Conservation (phyloP, 1,140 invertebrate species). For the Nephotettix cincticeps region DNA sequence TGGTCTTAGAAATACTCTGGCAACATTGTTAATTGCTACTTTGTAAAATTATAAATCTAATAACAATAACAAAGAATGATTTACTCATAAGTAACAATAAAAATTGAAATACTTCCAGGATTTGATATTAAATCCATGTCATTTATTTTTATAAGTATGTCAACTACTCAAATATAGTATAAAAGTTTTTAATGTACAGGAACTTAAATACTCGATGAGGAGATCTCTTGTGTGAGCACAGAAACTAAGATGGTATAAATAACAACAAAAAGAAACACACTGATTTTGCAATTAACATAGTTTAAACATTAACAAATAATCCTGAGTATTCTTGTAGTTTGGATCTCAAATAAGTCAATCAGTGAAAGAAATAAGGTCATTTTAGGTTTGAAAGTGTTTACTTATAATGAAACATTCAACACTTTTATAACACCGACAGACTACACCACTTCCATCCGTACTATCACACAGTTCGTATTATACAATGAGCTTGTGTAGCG, state of each 20-base stretch:
- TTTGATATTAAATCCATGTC: too few species aligned
- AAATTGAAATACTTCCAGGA: too few species aligned
- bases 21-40: too few species aligned
- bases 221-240: neutral
- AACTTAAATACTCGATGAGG: constrained; percentile 3
- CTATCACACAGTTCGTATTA: constrained; percentile 18
- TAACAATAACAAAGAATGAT: too few species aligned
- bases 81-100: too few species aligned
- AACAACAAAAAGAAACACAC: neutral
- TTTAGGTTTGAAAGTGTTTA: constrained; percentile 23
- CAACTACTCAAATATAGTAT: neutral
- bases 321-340: constrained; percentile 19
- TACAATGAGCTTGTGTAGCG: constrained; percentile 2
- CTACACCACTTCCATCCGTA: constrained; percentile 19
- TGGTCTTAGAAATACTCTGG: too few species aligned
- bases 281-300: neutral
- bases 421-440: constrained; percentile 19
- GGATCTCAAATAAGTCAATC: neutral
- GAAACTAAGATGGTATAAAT: constrained; percentile 2
- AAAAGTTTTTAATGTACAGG: neutral
- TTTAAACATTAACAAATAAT: constrained; percentile 5
- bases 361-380: constrained; percentile 12
- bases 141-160: neutral
- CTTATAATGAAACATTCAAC: constrained; percentile 18
- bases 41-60: too few species aligned